Percentiles rank a stretch among this genome's conserved stretches.
Conservation (phyloP, 2,888 invertebrate genomes). For the Leucoma salicis region DNA sequence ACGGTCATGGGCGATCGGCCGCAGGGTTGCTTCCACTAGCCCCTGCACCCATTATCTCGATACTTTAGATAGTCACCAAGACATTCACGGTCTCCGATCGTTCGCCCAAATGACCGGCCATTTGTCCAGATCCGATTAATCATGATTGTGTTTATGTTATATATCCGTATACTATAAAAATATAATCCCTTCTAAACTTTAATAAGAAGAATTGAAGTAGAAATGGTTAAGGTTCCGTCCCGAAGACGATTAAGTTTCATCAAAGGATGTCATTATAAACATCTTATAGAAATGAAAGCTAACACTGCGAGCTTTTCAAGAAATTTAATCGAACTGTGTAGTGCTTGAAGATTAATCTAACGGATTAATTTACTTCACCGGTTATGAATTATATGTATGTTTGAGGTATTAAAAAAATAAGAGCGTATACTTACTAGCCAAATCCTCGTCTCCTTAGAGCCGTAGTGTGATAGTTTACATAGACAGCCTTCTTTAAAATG, state of each 20-base stretch:
- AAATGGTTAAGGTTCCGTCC: slow-evolving; percentile 37
- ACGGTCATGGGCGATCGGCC: slow-evolving; percentile 50
- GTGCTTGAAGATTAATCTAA: slow-evolving; percentile 60
- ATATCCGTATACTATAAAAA: slow-evolving; percentile 60
- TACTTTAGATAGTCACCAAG: slow-evolving; percentile 79
- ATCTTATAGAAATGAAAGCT: slow-evolving; percentile 37
- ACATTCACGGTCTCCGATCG: slow-evolving; percentile 71
- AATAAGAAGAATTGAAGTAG: slow-evolving; percentile 46
- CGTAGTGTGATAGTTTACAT: too few species aligned
- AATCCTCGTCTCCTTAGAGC: too few species aligned
- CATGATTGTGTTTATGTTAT: slow-evolving; percentile 76
- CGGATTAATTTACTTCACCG: slow-evolving; percentile 67
- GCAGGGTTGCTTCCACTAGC: slow-evolving; percentile 35
- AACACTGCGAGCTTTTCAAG: slow-evolving; percentile 61
- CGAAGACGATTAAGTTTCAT: slow-evolving; percentile 53
- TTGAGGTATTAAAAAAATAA: too few species aligned
- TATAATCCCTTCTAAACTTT: slow-evolving; percentile 61
- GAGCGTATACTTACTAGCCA: too few species aligned
- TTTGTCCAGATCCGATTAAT: slow-evolving; percentile 79
- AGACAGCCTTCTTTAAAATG: too few species aligned
- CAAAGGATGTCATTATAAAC: slow-evolving; percentile 63
- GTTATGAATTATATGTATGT: slow-evolving; percentile 22
- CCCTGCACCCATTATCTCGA: slow-evolving; percentile 78
- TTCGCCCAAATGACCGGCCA: slow-evolving; percentile 75
- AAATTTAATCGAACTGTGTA: slow-evolving; percentile 61